These are phyloP conservation scores for Chondrilla cf. caribensis DNA, from an alignment of 37 sponge, comb jelly and placozoan genomes.

Conservation along the genomic window DNA sequence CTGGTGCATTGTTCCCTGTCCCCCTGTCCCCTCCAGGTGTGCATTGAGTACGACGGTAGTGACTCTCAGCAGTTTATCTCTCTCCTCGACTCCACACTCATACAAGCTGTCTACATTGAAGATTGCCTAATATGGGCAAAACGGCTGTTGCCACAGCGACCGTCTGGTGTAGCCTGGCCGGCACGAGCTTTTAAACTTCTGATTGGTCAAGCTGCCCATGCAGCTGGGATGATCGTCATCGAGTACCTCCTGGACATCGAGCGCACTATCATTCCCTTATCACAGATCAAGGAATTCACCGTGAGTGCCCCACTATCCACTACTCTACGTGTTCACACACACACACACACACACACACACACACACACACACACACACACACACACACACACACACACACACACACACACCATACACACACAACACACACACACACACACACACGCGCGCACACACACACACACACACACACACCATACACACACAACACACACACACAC, in stretches of 20 bases:
- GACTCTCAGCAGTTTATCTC: constrained; percentile 39
- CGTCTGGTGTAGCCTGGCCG: constrained; percentile 71
- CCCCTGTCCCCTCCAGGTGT: too few relatives aligned
- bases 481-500: too few relatives aligned
- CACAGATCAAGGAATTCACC: constrained; percentile 32
- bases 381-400: too few relatives aligned
- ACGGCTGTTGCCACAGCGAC: constrained; percentile 38
- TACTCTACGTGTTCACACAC: too few relatives aligned
- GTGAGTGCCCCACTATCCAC: too few relatives aligned
- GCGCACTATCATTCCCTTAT: neutral
- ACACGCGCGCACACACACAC: too few relatives aligned
- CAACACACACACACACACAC: too few relatives aligned
- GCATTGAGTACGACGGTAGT: constrained; percentile 58
- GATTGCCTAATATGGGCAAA: constrained; percentile 68
- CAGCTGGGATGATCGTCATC: constrained; percentile 39
- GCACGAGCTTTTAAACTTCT: constrained; percentile 52
- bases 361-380: neutral
- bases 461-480: too few relatives aligned
- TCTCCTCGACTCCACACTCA: constrained; percentile 17
- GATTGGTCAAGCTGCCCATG: constrained; percentile 15
- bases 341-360: too few relatives aligned
- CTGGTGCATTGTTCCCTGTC: too few relatives aligned
- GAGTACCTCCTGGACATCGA: constrained; percentile 70
- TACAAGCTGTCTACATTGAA: constrained; percentile 58
- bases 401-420: too few relatives aligned